A percentile compares a stretch with the other conserved stretches of the same genome.
These are phyloP conservation scores for Aldrovandia affinis DNA, from an alignment of 2,797 vertebrate genomes.

Conservation along the genomic window DNA sequence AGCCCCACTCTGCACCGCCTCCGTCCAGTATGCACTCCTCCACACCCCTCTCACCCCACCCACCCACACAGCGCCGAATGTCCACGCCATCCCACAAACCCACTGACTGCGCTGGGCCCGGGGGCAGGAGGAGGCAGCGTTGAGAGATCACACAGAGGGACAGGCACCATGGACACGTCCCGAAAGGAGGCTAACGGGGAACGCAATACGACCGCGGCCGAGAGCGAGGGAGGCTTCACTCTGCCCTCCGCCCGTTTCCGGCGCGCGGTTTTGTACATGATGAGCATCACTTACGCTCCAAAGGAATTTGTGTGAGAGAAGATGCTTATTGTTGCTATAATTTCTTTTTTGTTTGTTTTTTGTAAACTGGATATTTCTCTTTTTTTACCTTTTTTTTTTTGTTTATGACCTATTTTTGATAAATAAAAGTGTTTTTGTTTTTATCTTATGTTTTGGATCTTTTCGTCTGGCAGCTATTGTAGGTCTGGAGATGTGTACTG, in stretches of 20 bases:
- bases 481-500: not conserved
- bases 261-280: not conserved
- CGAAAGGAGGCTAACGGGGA: not conserved
- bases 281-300: conserved; percentile 24
- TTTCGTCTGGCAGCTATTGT: conserved; percentile 46
- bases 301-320: conserved; percentile 45
- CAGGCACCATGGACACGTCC: not conserved
- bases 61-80: not conserved
- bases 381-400: conserved; percentile 33
- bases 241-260: not conserved
- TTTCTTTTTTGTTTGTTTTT: conserved; percentile 21
- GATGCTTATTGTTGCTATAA: conserved; percentile 32
- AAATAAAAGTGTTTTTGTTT: conserved; percentile 60
- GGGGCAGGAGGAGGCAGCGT: not conserved
- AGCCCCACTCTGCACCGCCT: not conserved
- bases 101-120: not conserved
- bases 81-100: not conserved
- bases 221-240: not conserved
- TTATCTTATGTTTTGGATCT: conserved; percentile 40
- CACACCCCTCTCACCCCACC: not conserved
- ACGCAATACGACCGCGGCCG: conserved; percentile 42
- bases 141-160: not conserved
- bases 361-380: conserved; percentile 39
- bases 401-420: conserved; percentile 65
- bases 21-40: not conserved